Conservation (phyloP, 2,113 vertebrate genomes). For the rat (Rattus norvegicus) region DNA sequence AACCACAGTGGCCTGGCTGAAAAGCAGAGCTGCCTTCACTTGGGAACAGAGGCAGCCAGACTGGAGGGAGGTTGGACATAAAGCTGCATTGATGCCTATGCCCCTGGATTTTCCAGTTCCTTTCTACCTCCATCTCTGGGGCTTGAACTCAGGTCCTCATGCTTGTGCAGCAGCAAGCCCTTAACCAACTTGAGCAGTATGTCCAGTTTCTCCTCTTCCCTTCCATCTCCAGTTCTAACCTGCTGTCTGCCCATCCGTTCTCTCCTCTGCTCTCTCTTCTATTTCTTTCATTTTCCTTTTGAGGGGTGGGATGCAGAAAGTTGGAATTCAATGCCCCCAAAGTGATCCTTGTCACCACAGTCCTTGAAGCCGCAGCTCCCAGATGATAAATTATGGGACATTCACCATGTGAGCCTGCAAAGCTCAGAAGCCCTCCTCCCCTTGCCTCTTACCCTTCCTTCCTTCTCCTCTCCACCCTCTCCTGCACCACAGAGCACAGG, state of each 20-base stretch:
- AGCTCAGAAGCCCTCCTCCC: neutral
- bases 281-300: neutral
- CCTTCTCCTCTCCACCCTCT: neutral
- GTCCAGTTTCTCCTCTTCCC: neutral
- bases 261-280: neutral
- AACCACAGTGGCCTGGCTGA: neutral
- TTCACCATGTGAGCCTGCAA: neutral
- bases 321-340: neutral
- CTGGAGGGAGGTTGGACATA: accelerated
- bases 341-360: neutral
- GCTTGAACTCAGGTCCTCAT: neutral
- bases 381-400: neutral
- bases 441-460: neutral
- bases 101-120: neutral
- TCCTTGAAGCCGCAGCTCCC: neutral
- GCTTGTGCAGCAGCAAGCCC: neutral
- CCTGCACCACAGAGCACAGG: neutral
- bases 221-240: neutral
- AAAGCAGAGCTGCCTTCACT: neutral
- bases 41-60: neutral
- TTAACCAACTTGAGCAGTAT: neutral
- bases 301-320: neutral
- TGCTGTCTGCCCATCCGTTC: neutral
- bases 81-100: neutral
- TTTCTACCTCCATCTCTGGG: neutral